phyloP scores from a whole-genome alignment of 1,140 invertebrate genomes.

The Tribolium madens region DNA sequence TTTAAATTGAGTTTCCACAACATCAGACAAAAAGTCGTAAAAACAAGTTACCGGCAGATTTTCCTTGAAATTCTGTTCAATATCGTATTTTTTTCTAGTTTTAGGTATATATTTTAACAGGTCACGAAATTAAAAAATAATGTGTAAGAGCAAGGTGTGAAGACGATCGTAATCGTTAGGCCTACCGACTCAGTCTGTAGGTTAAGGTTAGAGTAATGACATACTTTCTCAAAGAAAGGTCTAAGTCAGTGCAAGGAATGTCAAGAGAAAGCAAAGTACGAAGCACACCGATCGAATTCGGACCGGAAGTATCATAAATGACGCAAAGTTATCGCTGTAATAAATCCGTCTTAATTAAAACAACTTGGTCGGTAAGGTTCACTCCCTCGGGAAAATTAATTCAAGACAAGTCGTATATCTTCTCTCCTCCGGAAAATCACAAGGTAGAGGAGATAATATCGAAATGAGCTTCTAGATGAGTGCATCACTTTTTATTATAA shows the following conservation, averaged over 20 bases:
- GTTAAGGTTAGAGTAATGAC: slow-evolving; percentile 61
- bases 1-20: neutral
- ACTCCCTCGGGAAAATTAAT: neutral
- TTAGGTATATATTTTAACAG: neutral
- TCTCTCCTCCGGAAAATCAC: neutral
- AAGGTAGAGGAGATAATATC: neutral
- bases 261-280: slow-evolving; percentile 53
- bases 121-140: neutral
- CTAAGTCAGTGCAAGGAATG: slow-evolving; percentile 57
- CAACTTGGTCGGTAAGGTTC: neutral
- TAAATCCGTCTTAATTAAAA: slow-evolving; percentile 27
- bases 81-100: neutral
- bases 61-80: neutral
- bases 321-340: slow-evolving; percentile 32
- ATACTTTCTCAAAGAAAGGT: slow-evolving; percentile 62
- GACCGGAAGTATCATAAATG: slow-evolving; percentile 47
- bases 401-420: neutral
- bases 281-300: slow-evolving; percentile 45
- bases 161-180: slow-evolving; percentile 9
- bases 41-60: neutral
- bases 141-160: slow-evolving; percentile 22
- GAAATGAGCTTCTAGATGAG: neutral
- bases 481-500: slow-evolving; percentile 25
- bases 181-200: slow-evolving; percentile 45
- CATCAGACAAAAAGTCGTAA: neutral